Evolutionary conservation across 2,888 invertebrate genomes (phyloP), one percentile per base, ranked within the genome.

Genomic region (Phortica magna): DNA sequence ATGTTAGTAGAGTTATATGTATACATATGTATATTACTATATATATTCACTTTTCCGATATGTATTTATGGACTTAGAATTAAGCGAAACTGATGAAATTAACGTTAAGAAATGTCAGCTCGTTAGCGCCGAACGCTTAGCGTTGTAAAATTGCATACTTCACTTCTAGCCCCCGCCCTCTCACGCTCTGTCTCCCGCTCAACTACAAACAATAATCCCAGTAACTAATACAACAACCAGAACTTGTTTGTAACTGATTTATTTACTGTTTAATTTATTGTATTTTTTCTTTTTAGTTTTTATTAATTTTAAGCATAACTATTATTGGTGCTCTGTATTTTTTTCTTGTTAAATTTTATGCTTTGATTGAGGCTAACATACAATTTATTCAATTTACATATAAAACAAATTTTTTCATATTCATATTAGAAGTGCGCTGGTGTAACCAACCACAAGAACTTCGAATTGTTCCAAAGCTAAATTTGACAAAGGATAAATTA

Each of bases 311-410:
- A 84, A 87, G 76, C 78, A 81, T 83, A 83, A 87, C 31, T 78
- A 83, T 81, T 78, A 83, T 87, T 85, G 85, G 85, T 85, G 85
- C 85, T 85, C 82, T 81, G 73, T 70, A 76, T 75, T 71, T 76
- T 73, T 57, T 68, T 57, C 43, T 77, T 73, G 53, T 73, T 70
- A 61, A 57, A 41, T 55, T 55, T 71, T 39, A 55, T 31, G 41
- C 19, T n/a, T 59, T 73, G 17, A 59, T 73, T 39, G 72, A 73
- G 72, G 72, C 72, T 73, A 53, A n/a, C 53, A 17, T n/a, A n/a
- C 59, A 48, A 48, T 48, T 48, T 48, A 48, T 48, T 0, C 48
- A 17, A 14, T 7, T 42, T 14, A 12, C 1, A 41, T 12, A 42
- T 3, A 68, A 59, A 59, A 59, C 55, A 55, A 55, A 55, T 55